Percentiles rank a stretch among this genome's conserved stretches.
These are phyloP conservation scores for Drosophila macrospina DNA, from an alignment of 2,888 invertebrate species.

Conservation along the genomic window DNA sequence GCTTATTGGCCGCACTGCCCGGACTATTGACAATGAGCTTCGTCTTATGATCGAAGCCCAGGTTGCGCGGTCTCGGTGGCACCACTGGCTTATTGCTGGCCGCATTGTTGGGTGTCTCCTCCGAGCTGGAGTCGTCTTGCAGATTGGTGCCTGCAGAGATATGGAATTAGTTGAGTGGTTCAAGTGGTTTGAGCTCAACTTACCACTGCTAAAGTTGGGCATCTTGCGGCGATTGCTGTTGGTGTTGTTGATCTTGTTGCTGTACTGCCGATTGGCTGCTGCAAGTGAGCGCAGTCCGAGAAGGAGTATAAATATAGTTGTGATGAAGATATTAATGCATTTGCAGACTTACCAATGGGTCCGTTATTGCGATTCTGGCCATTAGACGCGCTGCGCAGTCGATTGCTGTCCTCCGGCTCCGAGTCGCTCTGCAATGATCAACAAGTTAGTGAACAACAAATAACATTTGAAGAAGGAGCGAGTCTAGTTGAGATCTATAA, in stretches of 20 bases:
- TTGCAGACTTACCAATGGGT: conserved; percentile 82
- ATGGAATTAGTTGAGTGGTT: not conserved
- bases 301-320: no score
- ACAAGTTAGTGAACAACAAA: no score
- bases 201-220: conserved; percentile 89
- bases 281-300: no score
- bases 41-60: conserved; percentile 87
- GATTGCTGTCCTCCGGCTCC: conserved; percentile 87
- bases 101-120: conserved; percentile 86
- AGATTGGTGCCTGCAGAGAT: conserved; percentile 58
- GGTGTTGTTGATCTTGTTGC: conserved; percentile 84
- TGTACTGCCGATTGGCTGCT: conserved; percentile 83
- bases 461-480: no score
- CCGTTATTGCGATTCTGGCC: conserved; percentile 91
- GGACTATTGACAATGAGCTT: conserved; percentile 76
- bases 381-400: conserved; percentile 91
- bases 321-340: no score
- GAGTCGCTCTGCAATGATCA: conserved; percentile 89
- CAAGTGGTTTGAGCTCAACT: conserved; percentile 1
- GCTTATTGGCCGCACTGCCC: conserved; percentile 57
- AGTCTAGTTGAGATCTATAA: no score
- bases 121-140: conserved; percentile 93
- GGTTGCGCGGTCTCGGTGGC: conserved; percentile 89
- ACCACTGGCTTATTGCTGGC: conserved; percentile 87
- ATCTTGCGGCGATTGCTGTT: conserved; percentile 87